Evolutionary conservation across 2,113 vertebrate genomes (phyloP).

Genomic region (Gobiocypris rarus): DNA sequence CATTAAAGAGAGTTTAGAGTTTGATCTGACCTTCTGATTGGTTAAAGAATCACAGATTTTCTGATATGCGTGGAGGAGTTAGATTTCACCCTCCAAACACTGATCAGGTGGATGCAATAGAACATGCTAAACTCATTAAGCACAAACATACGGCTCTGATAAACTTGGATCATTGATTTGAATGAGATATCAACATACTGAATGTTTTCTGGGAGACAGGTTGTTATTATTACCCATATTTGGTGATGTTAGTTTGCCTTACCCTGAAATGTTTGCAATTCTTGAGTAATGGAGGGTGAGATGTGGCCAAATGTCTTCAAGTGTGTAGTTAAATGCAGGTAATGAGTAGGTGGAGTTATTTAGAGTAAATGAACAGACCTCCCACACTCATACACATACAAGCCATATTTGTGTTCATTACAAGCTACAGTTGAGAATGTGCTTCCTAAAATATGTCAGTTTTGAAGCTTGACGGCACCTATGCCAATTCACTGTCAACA

Average conservation of each 20-base stretch:
- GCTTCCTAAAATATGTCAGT: background rate
- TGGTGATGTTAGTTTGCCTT: constrained; percentile 6
- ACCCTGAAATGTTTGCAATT: constrained; percentile 22
- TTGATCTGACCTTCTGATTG: background rate
- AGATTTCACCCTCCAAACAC: background rate
- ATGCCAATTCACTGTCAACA: background rate
- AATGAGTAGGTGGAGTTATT: constrained; percentile 46
- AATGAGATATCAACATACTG: constrained; percentile 30
- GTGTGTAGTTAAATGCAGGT: constrained; percentile 42
- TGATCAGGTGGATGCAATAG: background rate
- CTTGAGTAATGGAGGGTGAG: constrained; percentile 25
- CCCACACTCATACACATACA: constrained; percentile 8
- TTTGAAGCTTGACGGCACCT: background rate
- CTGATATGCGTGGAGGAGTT: background rate
- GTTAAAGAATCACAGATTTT: constrained; percentile 9
- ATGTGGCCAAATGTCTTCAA: constrained; percentile 40
- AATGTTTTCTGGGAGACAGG: background rate
- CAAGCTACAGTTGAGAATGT: background rate
- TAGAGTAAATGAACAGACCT: constrained; percentile 43
- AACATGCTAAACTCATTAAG: background rate
- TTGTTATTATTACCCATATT: constrained; percentile 13
- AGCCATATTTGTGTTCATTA: constrained; percentile 9
- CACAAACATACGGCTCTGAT: constrained; percentile 15
- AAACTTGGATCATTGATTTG: constrained; percentile 8
- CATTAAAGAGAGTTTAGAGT: background rate